Evolutionary conservation across 2,113 vertebrate species (phyloP).

Genomic region (Brachirus orientalis): DNA sequence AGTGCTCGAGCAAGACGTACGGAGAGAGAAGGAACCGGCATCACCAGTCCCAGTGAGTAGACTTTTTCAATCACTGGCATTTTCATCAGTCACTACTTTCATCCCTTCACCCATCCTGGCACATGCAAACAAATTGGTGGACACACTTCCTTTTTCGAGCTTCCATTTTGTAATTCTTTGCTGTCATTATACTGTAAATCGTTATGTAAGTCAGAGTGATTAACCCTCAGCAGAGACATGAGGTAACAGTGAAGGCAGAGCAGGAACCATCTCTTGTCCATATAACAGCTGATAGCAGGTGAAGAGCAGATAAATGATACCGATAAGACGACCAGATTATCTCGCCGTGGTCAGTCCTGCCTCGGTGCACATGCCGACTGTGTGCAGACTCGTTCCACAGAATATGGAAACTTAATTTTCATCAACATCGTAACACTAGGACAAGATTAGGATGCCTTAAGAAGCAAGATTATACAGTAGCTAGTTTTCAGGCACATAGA

Average conservation of each 20-base stretch:
- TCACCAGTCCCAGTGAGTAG: constrained; percentile 79
- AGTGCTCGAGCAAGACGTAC: constrained; percentile 72
- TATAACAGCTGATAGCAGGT: constrained; percentile 28
- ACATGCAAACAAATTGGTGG: too few species aligned
- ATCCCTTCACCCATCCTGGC: too few species aligned
- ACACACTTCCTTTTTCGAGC: too few species aligned
- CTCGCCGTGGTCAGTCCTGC: neutral
- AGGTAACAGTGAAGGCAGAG: constrained; percentile 4
- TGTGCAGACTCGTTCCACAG: too few species aligned
- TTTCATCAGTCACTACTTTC: too few species aligned
- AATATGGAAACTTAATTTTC: too few species aligned
- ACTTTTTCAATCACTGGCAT: too few species aligned
- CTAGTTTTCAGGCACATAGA: too few species aligned
- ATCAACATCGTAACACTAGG: too few species aligned
- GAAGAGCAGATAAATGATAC: constrained; percentile 5
- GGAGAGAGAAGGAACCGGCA: constrained; percentile 66
- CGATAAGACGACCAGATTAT: neutral
- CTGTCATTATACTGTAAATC: neutral
- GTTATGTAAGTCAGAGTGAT: neutral
- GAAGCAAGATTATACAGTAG: too few species aligned
- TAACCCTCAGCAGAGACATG: constrained; percentile 23
- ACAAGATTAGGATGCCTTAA: too few species aligned
- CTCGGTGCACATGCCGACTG: neutral
- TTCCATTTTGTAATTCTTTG: neutral
- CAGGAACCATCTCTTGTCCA: constrained; percentile 10